Evolutionary conservation across 2,888 invertebrate species (phyloP), one percentile per base, ranked within the genome.

Genomic region (Sisyra terminalis): DNA sequence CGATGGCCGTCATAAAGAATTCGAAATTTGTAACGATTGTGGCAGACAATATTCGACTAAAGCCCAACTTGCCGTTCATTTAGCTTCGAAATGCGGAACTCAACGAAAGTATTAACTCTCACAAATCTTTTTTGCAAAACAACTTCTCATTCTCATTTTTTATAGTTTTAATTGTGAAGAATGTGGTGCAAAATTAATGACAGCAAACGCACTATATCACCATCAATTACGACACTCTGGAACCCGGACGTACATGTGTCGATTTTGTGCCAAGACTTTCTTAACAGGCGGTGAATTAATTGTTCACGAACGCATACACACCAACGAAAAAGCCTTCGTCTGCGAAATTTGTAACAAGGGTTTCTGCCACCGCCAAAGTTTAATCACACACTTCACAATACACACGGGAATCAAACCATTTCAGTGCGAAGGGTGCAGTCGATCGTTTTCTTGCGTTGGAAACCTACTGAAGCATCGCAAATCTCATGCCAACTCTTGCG

Each of bases 401-500:
- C 67, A 67, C 41, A 63, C 64, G 0, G 65, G 63, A 15, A 55
- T 64, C 3, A 67, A 67, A 46, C 66, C 69, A n/a, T 69, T 63
- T 48, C 55, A 60, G 32, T 69, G 69, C 46, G 63, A 62, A 47
- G 60, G 60, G 32, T 69, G 69, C 46, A 55, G 57, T 2, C 56
- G 59, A 18, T 56, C 64, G 3, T 69, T 67, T 47, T 64, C 66
- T 29, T 68, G 67, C 47, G 55, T 63, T 30, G 65, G 67, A 14
- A 68, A 66, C 54, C 52, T 68, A 31, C 55, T 63, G 17, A 68
- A 67, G 49, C 69, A 69, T 50, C 56, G 67, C 11, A 59, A 60
- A 39, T 61, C 63, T 11, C 61, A 65, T 40, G 59, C 63, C 1
- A 61, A 63, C 14, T 61, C 61, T 5, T 69, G 69, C 50, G 67